Conservation (phyloP, 2,888 invertebrate genomes). For the Bembecia ichneumoniformis region DNA sequence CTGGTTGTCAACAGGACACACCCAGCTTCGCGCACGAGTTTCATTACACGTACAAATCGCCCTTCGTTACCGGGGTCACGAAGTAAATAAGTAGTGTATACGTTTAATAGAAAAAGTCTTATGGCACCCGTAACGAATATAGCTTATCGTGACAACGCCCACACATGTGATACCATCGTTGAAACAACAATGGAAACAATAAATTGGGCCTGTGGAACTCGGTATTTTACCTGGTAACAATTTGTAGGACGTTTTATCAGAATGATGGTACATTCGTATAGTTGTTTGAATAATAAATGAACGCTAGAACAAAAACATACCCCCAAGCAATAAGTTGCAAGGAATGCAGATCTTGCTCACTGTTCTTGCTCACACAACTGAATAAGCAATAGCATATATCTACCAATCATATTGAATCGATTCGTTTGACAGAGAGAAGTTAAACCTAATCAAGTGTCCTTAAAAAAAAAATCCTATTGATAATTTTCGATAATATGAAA, state of each 20-base stretch:
- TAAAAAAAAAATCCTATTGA: no score
- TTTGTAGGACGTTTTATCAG: conserved; percentile 23
- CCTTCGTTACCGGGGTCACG: conserved; percentile 30
- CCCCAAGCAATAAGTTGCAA: conserved; percentile 6
- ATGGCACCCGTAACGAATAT: conserved; percentile 24
- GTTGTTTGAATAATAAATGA: conserved; percentile 11
- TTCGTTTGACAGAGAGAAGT: no score
- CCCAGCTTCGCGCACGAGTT: conserved; percentile 32
- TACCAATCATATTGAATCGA: no score
- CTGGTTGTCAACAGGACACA: conserved; percentile 29
- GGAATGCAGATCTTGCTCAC: conserved; percentile 7
- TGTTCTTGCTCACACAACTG: background rate
- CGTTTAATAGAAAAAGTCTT: conserved; percentile 25
- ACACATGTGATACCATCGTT: conserved; percentile 48
- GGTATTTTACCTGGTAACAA: conserved; percentile 31
- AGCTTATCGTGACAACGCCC: conserved; percentile 48
- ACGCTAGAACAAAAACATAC: conserved; percentile 6
- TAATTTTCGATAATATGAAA: no score
- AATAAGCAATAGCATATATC: no score
- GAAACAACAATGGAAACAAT: conserved; percentile 29
- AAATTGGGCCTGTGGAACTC: conserved; percentile 37
- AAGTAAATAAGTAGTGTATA: conserved; percentile 23
- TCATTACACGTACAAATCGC: conserved; percentile 38
- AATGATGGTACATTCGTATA: conserved; percentile 18
- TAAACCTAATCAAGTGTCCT: no score